Evolutionary conservation across 2,113 vertebrate genomes (phyloP), one percentile per base, ranked within the genome.

Genomic region (Rhodinocichla rosea): DNA sequence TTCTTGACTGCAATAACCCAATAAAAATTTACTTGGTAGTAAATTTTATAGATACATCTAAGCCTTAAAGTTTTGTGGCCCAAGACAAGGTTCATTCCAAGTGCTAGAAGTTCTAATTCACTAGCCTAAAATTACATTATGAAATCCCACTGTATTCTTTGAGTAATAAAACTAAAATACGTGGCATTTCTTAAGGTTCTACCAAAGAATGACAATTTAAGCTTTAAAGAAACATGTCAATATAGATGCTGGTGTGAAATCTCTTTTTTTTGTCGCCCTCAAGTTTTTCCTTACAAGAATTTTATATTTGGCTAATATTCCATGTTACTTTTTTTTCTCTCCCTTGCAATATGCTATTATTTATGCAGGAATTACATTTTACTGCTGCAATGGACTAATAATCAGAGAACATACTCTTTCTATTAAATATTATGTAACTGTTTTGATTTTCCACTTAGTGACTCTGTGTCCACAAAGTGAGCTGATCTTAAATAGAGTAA

Each of bases 261-360:
- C 5, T 57, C 3, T 28, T 33, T 39, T 7, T 50, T 40, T 20
- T 14, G 2, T 3, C 2, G 3, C 6, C 3, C 3, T 42, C 12
- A 35, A 9, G 1, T 44, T 73, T 92, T 87, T 71, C 23, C 22
- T 37, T 65, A 56, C 1, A 21, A 27, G 15, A 64, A 68, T 6
- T n/a, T 77, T 40, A 28, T 74, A n/a, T 50, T 33, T 68, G 20
- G 6, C 7, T 85, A 63, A 33, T 56, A 52, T 35, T 88, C 68
- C 7, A 50, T 15, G 4, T 19, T 53, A 35, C 2, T 1, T 27
- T n/a, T n/a, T 16, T n/a, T 15, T 1, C 2, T 2, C 7, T 57
- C 8, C 15, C 9, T 67, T 13, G 5, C 4, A 65, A 47, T 22
- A 28, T 27, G 7, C 11, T 53, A 22, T 30, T 55, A 44, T 37